These are phyloP conservation scores for Hydractinia symbiolongicarpus DNA, from an alignment of 30 jellyfish, hydroid and myxozoan genomes.

Conservation along the genomic window DNA sequence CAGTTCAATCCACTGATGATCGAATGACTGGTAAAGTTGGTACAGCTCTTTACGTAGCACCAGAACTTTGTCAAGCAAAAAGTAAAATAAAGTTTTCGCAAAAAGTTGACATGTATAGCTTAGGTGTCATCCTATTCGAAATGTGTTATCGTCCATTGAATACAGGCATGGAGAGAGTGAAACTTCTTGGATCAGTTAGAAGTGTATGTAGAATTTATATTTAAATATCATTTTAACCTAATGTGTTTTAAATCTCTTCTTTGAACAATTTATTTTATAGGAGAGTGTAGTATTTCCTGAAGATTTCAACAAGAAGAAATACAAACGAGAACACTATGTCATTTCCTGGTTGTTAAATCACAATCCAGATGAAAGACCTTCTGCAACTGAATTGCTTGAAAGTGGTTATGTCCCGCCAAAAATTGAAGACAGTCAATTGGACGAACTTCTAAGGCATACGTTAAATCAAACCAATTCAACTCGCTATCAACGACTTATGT, in stretches of 20 bases:
- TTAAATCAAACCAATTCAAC: conserved; percentile 74
- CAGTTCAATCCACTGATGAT: conserved; percentile 44
- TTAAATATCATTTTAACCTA: background rate
- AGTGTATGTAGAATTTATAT: background rate
- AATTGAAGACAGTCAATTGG: conserved; percentile 80
- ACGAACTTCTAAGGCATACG: conserved; percentile 70
- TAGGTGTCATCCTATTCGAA: conserved; percentile 85
- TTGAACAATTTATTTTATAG: conserved; percentile 21
- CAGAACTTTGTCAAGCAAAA: conserved; percentile 61
- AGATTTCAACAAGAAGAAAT: conserved; percentile 57
- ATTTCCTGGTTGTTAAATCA: conserved; percentile 71
- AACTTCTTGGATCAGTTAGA: conserved; percentile 54
- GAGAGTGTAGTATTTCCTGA: conserved; percentile 62
- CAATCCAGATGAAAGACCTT: conserved; percentile 73
- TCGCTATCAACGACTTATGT: conserved; percentile 61
- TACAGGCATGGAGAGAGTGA: conserved; percentile 86
- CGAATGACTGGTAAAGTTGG: conserved; percentile 95
- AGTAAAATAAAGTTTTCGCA: conserved; percentile 65
- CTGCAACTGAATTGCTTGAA: conserved; percentile 72
- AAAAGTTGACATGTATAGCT: conserved; percentile 80
- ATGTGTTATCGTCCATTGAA: conserved; percentile 79
- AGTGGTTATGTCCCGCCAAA: conserved; percentile 87
- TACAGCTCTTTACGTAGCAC: conserved; percentile 90
- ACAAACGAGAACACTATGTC: conserved; percentile 35
- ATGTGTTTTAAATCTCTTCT: background rate